phyloP scores from a whole-genome alignment of 1,140 invertebrate genomes.

The Zaprionus kolodkinae region DNA sequence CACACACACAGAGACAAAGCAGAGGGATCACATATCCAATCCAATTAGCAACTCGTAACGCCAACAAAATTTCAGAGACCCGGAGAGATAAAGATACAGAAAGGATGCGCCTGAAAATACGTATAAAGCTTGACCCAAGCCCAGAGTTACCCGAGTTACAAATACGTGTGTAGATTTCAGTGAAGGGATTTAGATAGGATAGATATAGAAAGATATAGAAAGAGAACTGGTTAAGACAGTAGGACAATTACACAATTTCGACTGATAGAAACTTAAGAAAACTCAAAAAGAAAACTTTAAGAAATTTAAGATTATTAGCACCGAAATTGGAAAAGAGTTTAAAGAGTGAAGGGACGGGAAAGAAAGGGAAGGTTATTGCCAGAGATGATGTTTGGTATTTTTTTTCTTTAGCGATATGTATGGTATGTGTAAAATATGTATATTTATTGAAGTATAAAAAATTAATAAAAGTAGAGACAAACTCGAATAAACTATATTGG shows the following conservation, averaged over 20 bases:
- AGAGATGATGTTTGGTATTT: slow-evolving; percentile 39
- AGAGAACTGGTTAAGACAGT: not conserved
- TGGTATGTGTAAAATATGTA: slow-evolving; percentile 64
- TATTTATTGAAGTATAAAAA: slow-evolving; percentile 79
- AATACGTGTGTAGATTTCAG: slow-evolving; percentile 51
- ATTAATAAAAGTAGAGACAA: slow-evolving; percentile 59
- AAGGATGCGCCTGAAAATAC: slow-evolving; percentile 66
- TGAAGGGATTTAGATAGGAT: not conserved
- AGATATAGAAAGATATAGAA: slow-evolving; percentile 18
- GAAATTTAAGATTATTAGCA: not conserved
- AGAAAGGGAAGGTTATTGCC: slow-evolving; percentile 31
- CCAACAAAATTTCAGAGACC: slow-evolving; percentile 34
- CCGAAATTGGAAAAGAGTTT: not conserved
- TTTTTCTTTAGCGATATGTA: slow-evolving; percentile 32
- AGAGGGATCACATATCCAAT: not conserved
- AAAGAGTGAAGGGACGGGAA: slow-evolving; percentile 10
- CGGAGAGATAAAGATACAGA: slow-evolving; percentile 18
- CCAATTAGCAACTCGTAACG: slow-evolving; percentile 54
- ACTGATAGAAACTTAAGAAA: not conserved
- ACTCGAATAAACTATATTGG: slow-evolving; percentile 49
- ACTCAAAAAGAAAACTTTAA: not conserved
- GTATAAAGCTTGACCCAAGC: slow-evolving; percentile 75
- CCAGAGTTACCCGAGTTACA: slow-evolving; percentile 65
- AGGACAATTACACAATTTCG: slow-evolving; percentile 9
- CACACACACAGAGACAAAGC: not conserved